Percentiles rank a stretch among this genome's conserved stretches.
Conservation (phyloP, 2,888 invertebrate genomes). For the Deilephila elpenor region DNA sequence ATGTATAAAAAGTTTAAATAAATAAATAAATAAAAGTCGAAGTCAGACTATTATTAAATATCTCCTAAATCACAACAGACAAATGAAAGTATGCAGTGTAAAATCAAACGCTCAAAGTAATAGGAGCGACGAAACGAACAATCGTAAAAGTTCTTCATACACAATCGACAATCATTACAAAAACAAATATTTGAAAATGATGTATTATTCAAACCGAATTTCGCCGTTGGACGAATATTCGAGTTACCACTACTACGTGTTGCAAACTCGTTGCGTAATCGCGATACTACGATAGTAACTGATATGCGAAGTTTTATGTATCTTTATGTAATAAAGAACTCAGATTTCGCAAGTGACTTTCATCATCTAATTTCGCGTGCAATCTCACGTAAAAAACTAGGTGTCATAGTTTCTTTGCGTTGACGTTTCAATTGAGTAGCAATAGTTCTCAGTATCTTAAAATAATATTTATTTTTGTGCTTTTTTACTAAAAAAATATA, state of each 20-base stretch:
- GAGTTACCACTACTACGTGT: not conserved
- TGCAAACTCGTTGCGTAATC: constrained; percentile 4
- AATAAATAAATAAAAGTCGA: no score
- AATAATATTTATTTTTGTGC: not conserved
- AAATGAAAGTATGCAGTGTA: no score
- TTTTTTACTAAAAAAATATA: no score
- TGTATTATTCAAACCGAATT: constrained; percentile 2
- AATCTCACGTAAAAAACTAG: not conserved
- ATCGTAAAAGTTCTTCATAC: not conserved
- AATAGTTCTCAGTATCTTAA: no score
- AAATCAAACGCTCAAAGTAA: not conserved
- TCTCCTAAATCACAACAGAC: no score
- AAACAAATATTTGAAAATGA: not conserved
- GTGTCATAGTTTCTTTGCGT: not conserved
- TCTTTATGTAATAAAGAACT: constrained; percentile 11
- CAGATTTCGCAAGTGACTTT: constrained; percentile 15
- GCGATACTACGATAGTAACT: not conserved
- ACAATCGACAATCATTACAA: not conserved
- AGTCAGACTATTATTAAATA: no score
- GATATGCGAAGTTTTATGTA: constrained; percentile 3
- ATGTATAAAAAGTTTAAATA: no score
- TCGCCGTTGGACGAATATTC: constrained; percentile 15
- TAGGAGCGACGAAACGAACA: not conserved
- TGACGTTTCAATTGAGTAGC: not conserved
- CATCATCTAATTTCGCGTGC: not conserved